Base-by-base conservation (phyloP, 2,113 vertebrate genomes). In the Corythaeola cristata region DNA sequence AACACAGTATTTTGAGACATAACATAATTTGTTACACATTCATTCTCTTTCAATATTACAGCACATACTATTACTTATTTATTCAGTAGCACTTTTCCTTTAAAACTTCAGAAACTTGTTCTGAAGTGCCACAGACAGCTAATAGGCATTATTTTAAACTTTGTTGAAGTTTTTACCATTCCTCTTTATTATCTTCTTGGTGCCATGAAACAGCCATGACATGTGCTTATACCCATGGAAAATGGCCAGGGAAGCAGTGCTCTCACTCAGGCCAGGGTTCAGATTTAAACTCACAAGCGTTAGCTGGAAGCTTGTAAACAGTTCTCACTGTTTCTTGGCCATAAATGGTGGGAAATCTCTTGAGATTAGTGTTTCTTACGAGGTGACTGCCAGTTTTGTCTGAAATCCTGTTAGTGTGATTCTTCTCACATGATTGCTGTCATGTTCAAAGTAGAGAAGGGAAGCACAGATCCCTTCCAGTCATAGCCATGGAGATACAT, bases 311-410 rank as follows among this genome's bases (percentile, higher is more conserved):
- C 39, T 73, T 89, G 58, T 75, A 87, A 92, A 89, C 53, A 88
- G 62, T 97, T 92, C 95, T 93, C 32, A 39, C 92, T 93, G 89
- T 93, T 95, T 95, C 49, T 96, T 95, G 96, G 92, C 62, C 80
- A 89, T 76, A 91, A 93, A 73, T 55, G 80, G 69, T 93, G 80
- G 86, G 92, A 96, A 96, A 93, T 92, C 32, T 91, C 62, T 66
- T 88, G 77, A 93, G 81, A 97, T 95, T 93, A 95, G 62, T 63
- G 47, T 78, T 89, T 95, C 49, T 87, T 93, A 56, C 33, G 77
- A 87, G 49, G 30, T 89, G 45, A 89, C 53, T 95, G 86, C 77
- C 92, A 95, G 81, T 82, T 92, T 85, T 77, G 58, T 88, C 71
- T 89, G 50, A 95, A 97, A 96, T 96, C 95, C 77, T 97, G 56